Evolutionary conservation across 2,888 invertebrate genomes (phyloP), one percentile per base, ranked within the genome.

Genomic region (Agrilus biguttatus): DNA sequence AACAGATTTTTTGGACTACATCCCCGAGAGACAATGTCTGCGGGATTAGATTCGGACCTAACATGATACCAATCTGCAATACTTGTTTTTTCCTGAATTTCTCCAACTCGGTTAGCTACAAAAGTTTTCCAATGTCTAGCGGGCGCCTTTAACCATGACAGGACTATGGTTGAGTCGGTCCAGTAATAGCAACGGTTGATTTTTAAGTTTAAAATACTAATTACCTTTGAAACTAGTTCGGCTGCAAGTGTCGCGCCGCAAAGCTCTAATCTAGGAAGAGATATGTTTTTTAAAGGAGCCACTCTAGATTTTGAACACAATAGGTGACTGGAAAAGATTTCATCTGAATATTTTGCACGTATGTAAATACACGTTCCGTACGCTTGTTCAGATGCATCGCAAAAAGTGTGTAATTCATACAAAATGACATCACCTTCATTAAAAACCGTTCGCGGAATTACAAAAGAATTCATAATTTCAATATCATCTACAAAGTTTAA

Each of bases 351-450:
- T n/a, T 28, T 40, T 19, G 50, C 42, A 19, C 46, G 21, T 13
- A 55, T 8, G 41, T 55, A 55, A 7, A 55, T 42, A 32, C 50
- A 50, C 5, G 48, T 50, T 2, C 52, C 53, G 34, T 54, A 54
- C 0, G 51, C 50, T 23, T 39, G 40, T 37, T 47, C 42, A 3
- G 44, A 47, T 14, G 47, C 45, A 36, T 53, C 49, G 17, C 44
- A 41, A 5, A 19, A 19, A 19, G 19, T 5, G 5, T 19, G 19
- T 19, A 19, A 19, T 19, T 19, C 19, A 2, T 19, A 19, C 19
- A 19, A 19, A 19, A 19, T 5, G 19, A 19, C 19, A 19, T 19
- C 5, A 19, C 19, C 19, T 19, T 19, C 3, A 19, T 19, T 19
- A 19, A 19, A 19, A 19, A 19, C 19, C 19, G 2, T 19, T 19